Evolutionary conservation across 2,797 vertebrate species (phyloP), one percentile per base, ranked within the genome.

Genomic region (Liasis olivaceus): DNA sequence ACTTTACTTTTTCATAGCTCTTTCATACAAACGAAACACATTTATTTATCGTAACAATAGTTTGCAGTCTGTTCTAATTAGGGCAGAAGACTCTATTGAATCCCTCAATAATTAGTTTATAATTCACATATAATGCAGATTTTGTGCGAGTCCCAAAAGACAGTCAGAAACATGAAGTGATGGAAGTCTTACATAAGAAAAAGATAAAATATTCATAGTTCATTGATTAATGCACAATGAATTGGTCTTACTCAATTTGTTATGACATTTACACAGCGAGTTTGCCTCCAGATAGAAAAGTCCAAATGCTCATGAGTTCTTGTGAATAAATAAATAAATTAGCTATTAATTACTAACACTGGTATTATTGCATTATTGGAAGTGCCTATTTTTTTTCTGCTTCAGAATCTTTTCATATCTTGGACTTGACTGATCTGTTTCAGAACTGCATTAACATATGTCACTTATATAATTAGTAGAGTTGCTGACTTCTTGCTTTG

Each of bases 61-160:
- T 93, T 95, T 93, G 92, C 85, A 93, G 54, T 89, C 90, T 93
- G 88, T 92, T 94, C 93, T 92, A 94, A 93, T 94, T 94, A 94
- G 42, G 93, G 36, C 26, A 91, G 42, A 42, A 60, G 15, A 63
- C 85, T 94, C 92, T 90, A 86, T 93, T 92, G 87, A 91, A 77
- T 17, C 85, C 47, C 84, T 93, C 84, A 93, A 90, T 93, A 90
- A 95, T 95, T 94, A 95, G 93, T 72, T 28, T 58, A 72, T 42
- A 58, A 77, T 89, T 77, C 28, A n/a, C 56, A 20, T 88, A 59
- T 15, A 85, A 60, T 93, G 69, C 92, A 94, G 56, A 94, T 93
- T 94, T 92, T 93, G 59, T 91, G 84, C 0, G 36, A 56, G 31
- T 94, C 87, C 92, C 95, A 15, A 92, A 94, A 92, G 81, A 77